Base-by-base conservation (phyloP, 2,797 vertebrate genomes). In the Manis pentadactyla region DNA sequence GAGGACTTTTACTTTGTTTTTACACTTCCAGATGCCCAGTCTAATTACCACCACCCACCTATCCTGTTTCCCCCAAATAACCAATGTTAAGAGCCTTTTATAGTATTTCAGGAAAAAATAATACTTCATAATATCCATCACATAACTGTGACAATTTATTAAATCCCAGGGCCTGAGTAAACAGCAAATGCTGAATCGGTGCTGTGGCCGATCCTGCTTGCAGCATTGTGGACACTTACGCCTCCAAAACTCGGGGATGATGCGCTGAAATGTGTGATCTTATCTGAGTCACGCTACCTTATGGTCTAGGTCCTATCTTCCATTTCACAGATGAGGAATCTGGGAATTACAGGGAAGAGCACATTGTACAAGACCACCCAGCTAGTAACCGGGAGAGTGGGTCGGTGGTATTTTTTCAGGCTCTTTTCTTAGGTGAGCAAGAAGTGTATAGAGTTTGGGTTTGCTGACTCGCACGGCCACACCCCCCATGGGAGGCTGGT, bases 401-500 rank as follows among this genome's bases (percentile, higher is more conserved):
- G 46, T 46, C 46, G 10, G 12, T 46, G 46, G 46, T 46, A 46
- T 46, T n/a, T 42, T 39, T 39, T 31, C 34, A 37, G 71, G 25
- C 29, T 13, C 4, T 39, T 9, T 59, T 79, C 23, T 19, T 57
- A 29, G 25, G n/a, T 23, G 15, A 37, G 19, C 31, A 34, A 39
- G 31, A 64, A 31, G 46, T 12, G 18, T 12, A 21, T 31, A 68
- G 42, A 31, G 42, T 18, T 5, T 3, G 3, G 7, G 27, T 2
- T 53, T 92, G 12, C 85, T 5, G 31, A 15, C 17, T 42, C 23
- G 8, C 1, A 1, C 49, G 0, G 19, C 34, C 37, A 37, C 18
- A n/a, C 6, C 34, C 1, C 1, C 55, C 46, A 10, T 14, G 0
- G 37, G 55, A 78, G 37, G 29, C 25, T 1, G 37, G 29, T 23